Base-by-base conservation (phyloP, 2,797 vertebrate genomes). In the Astyanax mexicanus region DNA sequence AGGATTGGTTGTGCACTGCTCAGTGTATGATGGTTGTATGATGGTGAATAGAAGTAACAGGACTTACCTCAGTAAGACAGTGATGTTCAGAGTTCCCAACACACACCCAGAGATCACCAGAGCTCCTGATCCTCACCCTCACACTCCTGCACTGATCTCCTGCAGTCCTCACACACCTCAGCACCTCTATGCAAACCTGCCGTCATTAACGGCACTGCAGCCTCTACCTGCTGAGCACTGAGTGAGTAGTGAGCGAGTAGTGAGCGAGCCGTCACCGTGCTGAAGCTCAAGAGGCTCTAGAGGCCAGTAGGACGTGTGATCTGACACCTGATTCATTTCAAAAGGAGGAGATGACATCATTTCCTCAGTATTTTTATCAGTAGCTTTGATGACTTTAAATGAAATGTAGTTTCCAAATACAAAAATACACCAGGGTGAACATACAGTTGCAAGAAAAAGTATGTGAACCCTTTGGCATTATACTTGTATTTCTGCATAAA, bases 161-260 rank as follows among this genome's bases (percentile, higher is more conserved):
- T 11, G 23, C 13, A 49, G 42, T 15, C 23, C 66, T 32, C 15
- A 32, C 8, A 32, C 17, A 19, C 10, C 32, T 13, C 35, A 38
- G 7, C 35, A 42, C 38, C 21, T 54, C 51, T 13, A 69, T 69
- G 49, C 49, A 54, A 69, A 69, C 27, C 12, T 55, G 3, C 8
- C 55, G 13, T 42, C 51, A 40, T 0, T 13, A n/a, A 69, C 38
- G 49, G 6, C 12, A 3, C 27, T 9, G 27, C 15, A 57, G 29
- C 12, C 3, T 25, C 11, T 13, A 6, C 12, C 19, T 23, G 51
- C 27, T 1, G 10, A 27, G 15, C 13, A 25, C 23, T 55, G 51
- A 27, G 51, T 2, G 40, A 3, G 1, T 13, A 25, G 23, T 55
- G 51, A 27, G 51, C 2, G 40, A 3, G 15, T 13, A 25, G 23